Conservation (phyloP, 1,140 invertebrate species). For the Limonius californicus region DNA sequence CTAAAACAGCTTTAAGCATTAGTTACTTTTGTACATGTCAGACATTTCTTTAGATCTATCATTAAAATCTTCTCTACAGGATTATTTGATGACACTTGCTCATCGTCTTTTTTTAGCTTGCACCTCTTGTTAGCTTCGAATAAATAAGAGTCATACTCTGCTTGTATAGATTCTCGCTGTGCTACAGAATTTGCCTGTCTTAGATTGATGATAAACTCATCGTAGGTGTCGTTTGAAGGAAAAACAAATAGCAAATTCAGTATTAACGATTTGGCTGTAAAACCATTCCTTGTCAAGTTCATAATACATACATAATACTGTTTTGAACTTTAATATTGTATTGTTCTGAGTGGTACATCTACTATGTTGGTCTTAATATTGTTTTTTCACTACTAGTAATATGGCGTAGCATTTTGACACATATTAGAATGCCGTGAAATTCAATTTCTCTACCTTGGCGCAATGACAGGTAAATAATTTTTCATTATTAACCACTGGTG, state of each 20-base stretch:
- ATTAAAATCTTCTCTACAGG: constrained; percentile 1
- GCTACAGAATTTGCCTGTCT: background rate
- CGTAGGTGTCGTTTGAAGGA: constrained; percentile 10
- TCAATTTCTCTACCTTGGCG: no score
- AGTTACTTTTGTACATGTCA: background rate
- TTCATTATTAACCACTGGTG: no score
- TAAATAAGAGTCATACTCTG: constrained; percentile 2
- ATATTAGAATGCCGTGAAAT: no score
- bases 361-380: no score
- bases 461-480: no score
- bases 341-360: no score
- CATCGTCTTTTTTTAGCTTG: background rate
- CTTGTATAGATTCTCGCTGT: constrained; percentile 4
- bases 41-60: background rate
- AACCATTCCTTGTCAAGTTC: constrained; percentile 16
- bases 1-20: constrained; percentile 16
- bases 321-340: constrained; percentile 3
- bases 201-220: constrained; percentile 16
- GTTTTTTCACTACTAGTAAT: no score
- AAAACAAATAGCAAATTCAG: constrained; percentile 5
- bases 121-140: constrained; percentile 13
- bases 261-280: constrained; percentile 15
- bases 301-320: constrained; percentile 14
- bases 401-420: no score
- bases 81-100: constrained; percentile 2